These are phyloP conservation scores for Megaceryle alcyon DNA, from an alignment of 2,797 vertebrate species.

Conservation along the genomic window DNA sequence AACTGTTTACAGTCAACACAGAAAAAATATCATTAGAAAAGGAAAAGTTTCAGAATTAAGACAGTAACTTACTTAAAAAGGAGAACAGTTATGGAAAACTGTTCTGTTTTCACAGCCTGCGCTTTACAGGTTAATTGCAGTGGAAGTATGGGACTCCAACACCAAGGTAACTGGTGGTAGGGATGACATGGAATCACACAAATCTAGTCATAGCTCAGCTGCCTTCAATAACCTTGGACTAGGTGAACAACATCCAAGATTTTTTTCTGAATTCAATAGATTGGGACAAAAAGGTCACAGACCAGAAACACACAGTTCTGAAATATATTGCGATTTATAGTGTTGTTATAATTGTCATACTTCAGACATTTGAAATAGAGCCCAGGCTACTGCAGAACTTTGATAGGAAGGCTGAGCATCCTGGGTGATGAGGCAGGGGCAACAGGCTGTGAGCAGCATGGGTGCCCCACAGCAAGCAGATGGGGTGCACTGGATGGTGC, in stretches of 20 bases:
- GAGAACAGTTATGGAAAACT: not conserved
- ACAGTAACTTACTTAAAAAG: not conserved
- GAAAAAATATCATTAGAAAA: not conserved
- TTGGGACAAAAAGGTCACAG: not conserved
- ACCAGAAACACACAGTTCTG: not conserved
- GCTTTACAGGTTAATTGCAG: not conserved
- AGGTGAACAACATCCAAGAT: not conserved
- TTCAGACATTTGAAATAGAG: not conserved
- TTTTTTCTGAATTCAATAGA: not conserved
- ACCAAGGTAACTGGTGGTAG: not conserved
- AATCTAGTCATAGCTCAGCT: not conserved
- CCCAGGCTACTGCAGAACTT: not conserved
- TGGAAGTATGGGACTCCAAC: not conserved
- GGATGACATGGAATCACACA: not conserved
- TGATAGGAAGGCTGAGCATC: not conserved
- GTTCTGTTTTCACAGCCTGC: not conserved
- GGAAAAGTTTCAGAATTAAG: not conserved
- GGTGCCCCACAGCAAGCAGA: not conserved
- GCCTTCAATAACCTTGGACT: not conserved
- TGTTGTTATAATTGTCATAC: not conserved
- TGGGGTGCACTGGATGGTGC: rapidly evolving
- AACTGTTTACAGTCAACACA: not conserved
- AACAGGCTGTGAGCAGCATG: rapidly evolving
- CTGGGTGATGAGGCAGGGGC: not conserved
- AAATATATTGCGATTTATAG: not conserved